A percentile compares a stretch with the other conserved stretches of the same genome.
Evolutionary conservation across 2,888 invertebrate species (phyloP).

Genomic region (Gasteruption jaculator): DNA sequence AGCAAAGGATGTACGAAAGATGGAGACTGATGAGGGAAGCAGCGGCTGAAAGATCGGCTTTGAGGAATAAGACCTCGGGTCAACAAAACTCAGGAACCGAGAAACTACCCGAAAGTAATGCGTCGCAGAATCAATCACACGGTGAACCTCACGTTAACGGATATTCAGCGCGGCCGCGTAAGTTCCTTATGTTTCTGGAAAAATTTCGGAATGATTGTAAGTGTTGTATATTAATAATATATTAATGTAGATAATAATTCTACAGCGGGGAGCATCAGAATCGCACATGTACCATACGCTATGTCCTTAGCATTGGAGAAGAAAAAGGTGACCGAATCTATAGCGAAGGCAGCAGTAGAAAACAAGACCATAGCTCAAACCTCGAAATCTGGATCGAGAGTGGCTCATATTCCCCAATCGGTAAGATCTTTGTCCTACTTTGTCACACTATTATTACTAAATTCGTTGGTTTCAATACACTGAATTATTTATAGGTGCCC

Average conservation of each 20-base stretch:
- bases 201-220: too few species aligned
- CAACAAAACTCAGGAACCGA: too few species aligned
- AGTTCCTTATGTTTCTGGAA: too few species aligned
- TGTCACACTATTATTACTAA: neutral
- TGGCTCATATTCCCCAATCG: slow-evolving; percentile 64
- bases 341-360: slow-evolving; percentile 40
- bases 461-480: neutral
- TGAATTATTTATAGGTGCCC: slow-evolving; percentile 32
- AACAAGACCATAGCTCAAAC: slow-evolving; percentile 64
- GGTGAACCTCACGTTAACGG: slow-evolving; percentile 36
- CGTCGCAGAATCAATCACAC: slow-evolving; percentile 12
- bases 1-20: slow-evolving; percentile 44
- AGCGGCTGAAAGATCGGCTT: slow-evolving; percentile 36
- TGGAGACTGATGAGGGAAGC: slow-evolving; percentile 43
- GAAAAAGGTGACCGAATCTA: slow-evolving; percentile 59
- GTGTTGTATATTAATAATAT: too few species aligned
- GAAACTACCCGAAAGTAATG: slow-evolving; percentile 9
- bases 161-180: too few species aligned
- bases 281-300: slow-evolving; percentile 77
- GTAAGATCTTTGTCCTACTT: slow-evolving; percentile 28
- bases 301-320: slow-evolving; percentile 68
- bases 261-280: slow-evolving; percentile 54
- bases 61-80: neutral
- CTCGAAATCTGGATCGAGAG: slow-evolving; percentile 60
- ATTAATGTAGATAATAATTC: slow-evolving; percentile 9